Evolutionary conservation across 2,797 vertebrate species (phyloP).

Genomic region (Parauchenoglanis punctatus): DNA sequence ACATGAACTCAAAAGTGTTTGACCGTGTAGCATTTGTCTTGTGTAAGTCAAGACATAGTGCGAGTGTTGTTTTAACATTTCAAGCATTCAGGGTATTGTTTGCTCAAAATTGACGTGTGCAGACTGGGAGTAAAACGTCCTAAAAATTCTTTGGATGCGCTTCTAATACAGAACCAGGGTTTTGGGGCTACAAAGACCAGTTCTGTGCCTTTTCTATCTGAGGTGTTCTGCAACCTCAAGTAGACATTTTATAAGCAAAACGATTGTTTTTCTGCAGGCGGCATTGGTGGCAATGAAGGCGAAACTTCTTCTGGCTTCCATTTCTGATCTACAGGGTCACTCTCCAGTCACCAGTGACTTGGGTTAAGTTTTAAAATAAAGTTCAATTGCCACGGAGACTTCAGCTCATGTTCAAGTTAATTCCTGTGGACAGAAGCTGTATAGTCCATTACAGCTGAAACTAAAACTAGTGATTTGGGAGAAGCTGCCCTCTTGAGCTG

Average conservation of each 20-base stretch:
- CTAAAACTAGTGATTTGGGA: conserved; percentile 31
- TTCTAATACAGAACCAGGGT: conserved; percentile 56
- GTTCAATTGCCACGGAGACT: conserved; percentile 50
- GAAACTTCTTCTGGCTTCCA: conserved; percentile 47
- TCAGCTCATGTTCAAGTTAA: conserved; percentile 28
- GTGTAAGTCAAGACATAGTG: conserved; percentile 31
- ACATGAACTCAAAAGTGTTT: conserved; percentile 15
- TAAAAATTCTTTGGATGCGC: conserved; percentile 37
- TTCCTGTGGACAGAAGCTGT: conserved; percentile 25
- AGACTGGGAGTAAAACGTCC: conserved; percentile 35
- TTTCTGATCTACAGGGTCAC: conserved; percentile 41
- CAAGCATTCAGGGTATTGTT: conserved; percentile 34
- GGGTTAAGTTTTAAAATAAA: conserved; percentile 36
- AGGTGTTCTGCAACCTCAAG: conserved; percentile 52
- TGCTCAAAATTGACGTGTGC: conserved; percentile 30
- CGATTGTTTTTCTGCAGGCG: conserved; percentile 41
- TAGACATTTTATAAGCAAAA: conserved; percentile 57
- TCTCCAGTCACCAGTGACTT: conserved; percentile 34
- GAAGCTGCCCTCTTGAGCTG: conserved; percentile 50
- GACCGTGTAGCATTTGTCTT: conserved; percentile 34
- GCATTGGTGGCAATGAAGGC: conserved; percentile 57
- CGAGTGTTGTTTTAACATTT: conserved; percentile 40
- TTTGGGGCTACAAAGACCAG: conserved; percentile 52
- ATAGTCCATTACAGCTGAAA: conserved; percentile 17
- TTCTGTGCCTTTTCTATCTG: conserved; percentile 62